Conservation (phyloP, 2,888 invertebrate genomes). For the Brachyptera risi region DNA sequence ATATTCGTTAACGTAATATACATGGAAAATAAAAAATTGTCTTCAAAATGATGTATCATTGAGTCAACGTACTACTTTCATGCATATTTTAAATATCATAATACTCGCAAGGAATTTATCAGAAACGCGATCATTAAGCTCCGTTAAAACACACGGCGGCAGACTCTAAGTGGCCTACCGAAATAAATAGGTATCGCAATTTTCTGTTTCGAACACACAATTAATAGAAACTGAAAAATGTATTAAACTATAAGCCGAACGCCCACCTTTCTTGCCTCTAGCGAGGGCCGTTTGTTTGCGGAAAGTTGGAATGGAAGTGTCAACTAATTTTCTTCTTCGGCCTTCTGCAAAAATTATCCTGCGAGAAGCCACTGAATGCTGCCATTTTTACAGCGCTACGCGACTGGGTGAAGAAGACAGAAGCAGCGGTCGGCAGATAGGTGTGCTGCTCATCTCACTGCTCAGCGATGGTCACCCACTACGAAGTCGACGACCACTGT, state of each 20-base stretch:
- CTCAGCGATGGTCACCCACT: constrained; percentile 30
- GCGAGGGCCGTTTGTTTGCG: constrained; percentile 35
- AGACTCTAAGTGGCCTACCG: no score
- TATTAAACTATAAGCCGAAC: constrained; percentile 30
- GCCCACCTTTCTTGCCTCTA: constrained; percentile 38
- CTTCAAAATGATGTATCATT: no score
- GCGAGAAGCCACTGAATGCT: constrained; percentile 48
- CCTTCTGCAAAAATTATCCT: constrained; percentile 50
- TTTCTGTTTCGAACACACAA: constrained; percentile 34
- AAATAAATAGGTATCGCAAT: constrained; percentile 32
- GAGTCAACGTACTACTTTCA: no score
- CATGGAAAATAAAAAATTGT: no score
- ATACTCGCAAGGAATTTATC: no score
- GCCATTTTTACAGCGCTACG: constrained; percentile 49
- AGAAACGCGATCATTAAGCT: constrained; percentile 31
- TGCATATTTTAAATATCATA: no score
- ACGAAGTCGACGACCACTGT: constrained; percentile 42
- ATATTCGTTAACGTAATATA: no score
- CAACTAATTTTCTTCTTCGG: constrained; percentile 55
- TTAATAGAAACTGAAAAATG: constrained; percentile 32
- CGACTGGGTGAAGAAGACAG: constrained; percentile 33
- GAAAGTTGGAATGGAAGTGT: constrained; percentile 40
- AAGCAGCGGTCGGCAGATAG: no score
- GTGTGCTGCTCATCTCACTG: no score
- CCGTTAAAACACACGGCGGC: constrained; percentile 32